Evolutionary conservation across 2,797 vertebrate species (phyloP).

Genomic region (Platalea minor): DNA sequence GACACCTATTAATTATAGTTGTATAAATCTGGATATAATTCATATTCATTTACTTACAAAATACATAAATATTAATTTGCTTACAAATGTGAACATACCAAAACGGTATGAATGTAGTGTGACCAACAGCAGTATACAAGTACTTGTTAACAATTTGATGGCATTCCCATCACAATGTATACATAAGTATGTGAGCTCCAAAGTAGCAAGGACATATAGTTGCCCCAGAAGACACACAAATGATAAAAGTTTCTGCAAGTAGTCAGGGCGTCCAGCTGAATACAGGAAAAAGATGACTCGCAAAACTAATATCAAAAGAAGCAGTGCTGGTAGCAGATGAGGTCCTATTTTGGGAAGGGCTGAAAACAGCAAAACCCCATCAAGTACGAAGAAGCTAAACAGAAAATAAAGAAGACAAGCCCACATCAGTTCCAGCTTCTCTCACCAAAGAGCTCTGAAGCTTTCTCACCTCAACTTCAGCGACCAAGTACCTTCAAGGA

Average conservation of each 20-base stretch:
- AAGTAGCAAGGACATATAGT: neutral
- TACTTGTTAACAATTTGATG: neutral
- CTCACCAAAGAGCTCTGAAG: neutral
- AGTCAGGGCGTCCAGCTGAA: neutral
- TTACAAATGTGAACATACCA: neutral
- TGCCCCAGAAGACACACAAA: neutral
- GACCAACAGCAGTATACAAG: neutral
- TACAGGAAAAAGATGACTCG: neutral
- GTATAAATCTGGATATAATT: neutral
- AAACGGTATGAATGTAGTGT: neutral
- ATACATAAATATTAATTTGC: neutral
- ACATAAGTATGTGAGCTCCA: neutral
- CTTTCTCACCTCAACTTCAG: neutral
- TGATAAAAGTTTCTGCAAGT: neutral
- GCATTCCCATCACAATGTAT: neutral
- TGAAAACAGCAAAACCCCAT: neutral
- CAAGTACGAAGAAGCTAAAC: neutral
- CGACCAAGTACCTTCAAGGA: neutral
- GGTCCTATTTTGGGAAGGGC: neutral
- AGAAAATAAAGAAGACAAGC: neutral
- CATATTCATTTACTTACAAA: neutral
- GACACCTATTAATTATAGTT: neutral
- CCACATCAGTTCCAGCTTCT: neutral
- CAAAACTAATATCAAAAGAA: neutral
- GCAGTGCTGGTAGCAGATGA: neutral